Percentiles rank a stretch among this genome's conserved stretches.
Conservation (phyloP, 2,888 invertebrate species). For the Hirtodrosophila duncani region DNA sequence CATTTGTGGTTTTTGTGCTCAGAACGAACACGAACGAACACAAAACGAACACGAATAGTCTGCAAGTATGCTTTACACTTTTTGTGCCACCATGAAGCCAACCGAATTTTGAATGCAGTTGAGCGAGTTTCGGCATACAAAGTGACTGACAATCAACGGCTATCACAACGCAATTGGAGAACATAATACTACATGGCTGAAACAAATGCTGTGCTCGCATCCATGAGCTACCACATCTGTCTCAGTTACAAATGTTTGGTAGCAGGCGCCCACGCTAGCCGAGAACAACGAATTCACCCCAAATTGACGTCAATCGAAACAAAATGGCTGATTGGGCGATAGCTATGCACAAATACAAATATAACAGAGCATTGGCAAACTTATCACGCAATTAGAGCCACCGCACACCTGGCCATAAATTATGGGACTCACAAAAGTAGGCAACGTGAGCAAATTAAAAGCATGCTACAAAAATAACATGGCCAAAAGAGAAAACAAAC, state of each 20-base stretch:
- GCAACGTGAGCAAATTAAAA: conserved; percentile 54
- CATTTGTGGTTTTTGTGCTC: conserved; percentile 27
- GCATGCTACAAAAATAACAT: conserved; percentile 13
- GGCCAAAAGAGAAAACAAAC: conserved; percentile 3
- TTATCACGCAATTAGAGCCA: conserved; percentile 68
- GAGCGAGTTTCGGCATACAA: conserved; percentile 12
- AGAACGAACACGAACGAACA: no score
- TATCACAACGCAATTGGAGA: conserved; percentile 56
- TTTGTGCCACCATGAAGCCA: conserved; percentile 9
- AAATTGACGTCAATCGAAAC: conserved; percentile 45
- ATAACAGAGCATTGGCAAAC: conserved; percentile 57
- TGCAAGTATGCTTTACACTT: conserved; percentile 40
- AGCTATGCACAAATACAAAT: neutral
- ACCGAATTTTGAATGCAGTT: no score
- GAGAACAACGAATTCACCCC: conserved; percentile 2
- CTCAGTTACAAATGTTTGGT: no score
- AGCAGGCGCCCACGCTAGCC: conserved; percentile 11
- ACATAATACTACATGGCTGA: conserved; percentile 1
- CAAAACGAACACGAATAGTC: conserved; percentile 33
- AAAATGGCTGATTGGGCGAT: conserved; percentile 20
- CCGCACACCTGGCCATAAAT: conserved; percentile 62
- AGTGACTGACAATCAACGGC: conserved; percentile 41
- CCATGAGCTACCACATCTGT: no score
- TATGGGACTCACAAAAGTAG: conserved; percentile 53
- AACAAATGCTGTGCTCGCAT: no score